Base-by-base conservation (phyloP, 2,797 vertebrate genomes). In the Poliocrania exsul region DNA sequence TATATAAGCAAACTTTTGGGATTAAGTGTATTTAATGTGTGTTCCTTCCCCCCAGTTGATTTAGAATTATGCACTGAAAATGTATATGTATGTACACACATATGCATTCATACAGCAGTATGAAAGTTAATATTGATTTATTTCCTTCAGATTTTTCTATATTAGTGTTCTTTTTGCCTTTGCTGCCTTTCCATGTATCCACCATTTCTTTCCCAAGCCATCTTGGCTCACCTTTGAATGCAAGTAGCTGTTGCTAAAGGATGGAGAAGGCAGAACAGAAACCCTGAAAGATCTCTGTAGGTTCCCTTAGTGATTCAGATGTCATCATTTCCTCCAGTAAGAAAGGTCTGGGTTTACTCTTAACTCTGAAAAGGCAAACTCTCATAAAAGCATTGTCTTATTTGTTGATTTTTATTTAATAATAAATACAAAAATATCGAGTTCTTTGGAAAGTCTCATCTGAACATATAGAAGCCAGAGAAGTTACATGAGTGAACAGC, bases 11-110 rank as follows among this genome's bases (percentile, higher is more conserved):
- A 79, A 73, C 14, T 64, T 64, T 74, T 71, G 54, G 50, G 24
- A 66, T 40, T 65, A 46, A 87, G 67, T 47, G 6, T 44, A 25
- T 58, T 82, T 62, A 7, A 13, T n/a, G 4, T 25, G 18, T 23
- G 13, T 29, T 25, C 4, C 4, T 3, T 16, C 2, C 9, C 9
- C 5, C 21, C 13, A 16, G 2, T 11, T 77, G 10, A 37, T 79
- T 86, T 33, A 54, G 53, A 86, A 53, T 74, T 33, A 19, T 3
- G 44, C 13, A 16, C 10, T 40, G 35, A 62, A 91, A 92, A n/a
- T 4, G 5, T 16, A 1, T 2, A 8, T 42, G 4, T 10, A 16
- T 50, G 15, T 4, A 23, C 6, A 29, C 4, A n/a, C 2, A 44
- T 2, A 16, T 12, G 5, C 9, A 54, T 24, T 56, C 29, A 71